These are phyloP conservation scores for Zoanthus sansibaricus DNA, from an alignment of 92 coral and sea anemone species.

Conservation along the genomic window DNA sequence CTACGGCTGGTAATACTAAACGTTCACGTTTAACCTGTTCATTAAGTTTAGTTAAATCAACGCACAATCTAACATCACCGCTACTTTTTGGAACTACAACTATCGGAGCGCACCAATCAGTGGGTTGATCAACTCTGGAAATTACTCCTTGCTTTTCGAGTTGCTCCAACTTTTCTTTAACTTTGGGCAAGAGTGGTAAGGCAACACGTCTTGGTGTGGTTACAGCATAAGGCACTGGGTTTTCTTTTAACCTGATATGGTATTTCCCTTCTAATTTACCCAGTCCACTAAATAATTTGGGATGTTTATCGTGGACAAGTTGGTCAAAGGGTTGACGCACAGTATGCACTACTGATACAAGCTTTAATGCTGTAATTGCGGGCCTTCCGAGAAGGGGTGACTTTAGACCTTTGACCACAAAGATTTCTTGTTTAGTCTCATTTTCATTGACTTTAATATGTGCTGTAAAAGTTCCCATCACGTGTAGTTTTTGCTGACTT, in stretches of 20 bases:
- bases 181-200: conserved; percentile 28
- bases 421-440: background rate
- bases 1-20: background rate
- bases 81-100: background rate
- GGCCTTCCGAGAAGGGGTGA: conserved; percentile 4
- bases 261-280: conserved; percentile 1
- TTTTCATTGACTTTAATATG: background rate
- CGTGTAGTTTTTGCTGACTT: background rate
- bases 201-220: conserved; percentile 39
- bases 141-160: background rate
- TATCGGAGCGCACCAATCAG: background rate
- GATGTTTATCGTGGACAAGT: background rate
- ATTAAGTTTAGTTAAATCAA: background rate
- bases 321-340: background rate
- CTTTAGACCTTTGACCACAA: conserved; percentile 1
- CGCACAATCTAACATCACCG: background rate
- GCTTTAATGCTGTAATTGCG: background rate
- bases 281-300: background rate
- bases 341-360: background rate
- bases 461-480: background rate
- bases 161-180: conserved; percentile 3
- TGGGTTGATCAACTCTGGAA: background rate
- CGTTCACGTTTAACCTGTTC: conserved; percentile 7
- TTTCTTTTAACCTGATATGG: background rate
- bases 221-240: conserved; percentile 19